phyloP scores from a whole-genome alignment of 2,888 invertebrate genomes.

The Pachliopta kotzebuea region DNA sequence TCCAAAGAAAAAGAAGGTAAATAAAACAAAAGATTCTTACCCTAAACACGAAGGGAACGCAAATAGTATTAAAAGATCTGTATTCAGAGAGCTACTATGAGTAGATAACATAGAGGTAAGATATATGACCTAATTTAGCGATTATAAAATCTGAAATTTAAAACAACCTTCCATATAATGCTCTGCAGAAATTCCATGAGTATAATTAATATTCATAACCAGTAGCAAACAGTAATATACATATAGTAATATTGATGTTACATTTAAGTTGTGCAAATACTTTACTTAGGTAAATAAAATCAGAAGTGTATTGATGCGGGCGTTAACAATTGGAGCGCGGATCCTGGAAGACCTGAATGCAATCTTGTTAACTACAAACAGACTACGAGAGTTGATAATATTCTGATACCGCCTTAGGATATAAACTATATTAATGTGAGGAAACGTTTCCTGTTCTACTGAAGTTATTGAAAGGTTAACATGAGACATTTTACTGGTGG shows the following conservation, averaged over 20 bases:
- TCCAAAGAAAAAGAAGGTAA: too few relatives aligned
- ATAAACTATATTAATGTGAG: too few relatives aligned
- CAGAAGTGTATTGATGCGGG: conserved; percentile 13
- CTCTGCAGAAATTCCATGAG: neutral
- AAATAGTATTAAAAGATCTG: too few relatives aligned
- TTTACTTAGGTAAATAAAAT: conserved; percentile 5
- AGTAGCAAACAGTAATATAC: conserved; percentile 13
- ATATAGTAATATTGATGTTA: conserved; percentile 4
- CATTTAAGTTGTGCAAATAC: conserved; percentile 3
- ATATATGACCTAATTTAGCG: too few relatives aligned
- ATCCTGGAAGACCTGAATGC: neutral
- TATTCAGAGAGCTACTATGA: too few relatives aligned
- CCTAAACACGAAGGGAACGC: too few relatives aligned
- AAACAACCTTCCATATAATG: neutral
- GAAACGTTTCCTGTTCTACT: too few relatives aligned
- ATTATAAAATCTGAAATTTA: too few relatives aligned
- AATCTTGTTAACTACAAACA: neutral
- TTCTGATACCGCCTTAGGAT: neutral
- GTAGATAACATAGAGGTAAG: too few relatives aligned
- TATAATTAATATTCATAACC: conserved; percentile 16
- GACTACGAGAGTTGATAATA: neutral
- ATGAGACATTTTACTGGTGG: too few relatives aligned
- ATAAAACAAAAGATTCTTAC: too few relatives aligned
- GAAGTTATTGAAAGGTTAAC: too few relatives aligned
- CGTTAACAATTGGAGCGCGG: neutral